Evolutionary conservation across 2,888 invertebrate species (phyloP).

Genomic region (Athrips mouffetella): DNA sequence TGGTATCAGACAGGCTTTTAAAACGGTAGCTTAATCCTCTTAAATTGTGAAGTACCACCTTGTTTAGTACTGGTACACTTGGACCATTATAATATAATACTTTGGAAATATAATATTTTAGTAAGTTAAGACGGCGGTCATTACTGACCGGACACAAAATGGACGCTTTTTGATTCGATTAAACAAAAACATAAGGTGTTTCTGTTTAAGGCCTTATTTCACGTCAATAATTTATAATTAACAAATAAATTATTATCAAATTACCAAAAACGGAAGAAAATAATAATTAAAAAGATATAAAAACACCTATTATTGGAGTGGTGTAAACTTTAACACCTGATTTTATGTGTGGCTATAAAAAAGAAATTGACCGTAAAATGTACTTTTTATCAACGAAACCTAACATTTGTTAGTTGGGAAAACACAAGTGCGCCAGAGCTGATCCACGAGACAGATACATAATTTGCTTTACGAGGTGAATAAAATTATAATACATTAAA

Average conservation of each 20-base stretch:
- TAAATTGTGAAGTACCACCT: no score
- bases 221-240: neutral
- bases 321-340: constrained; percentile 52
- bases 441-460: constrained; percentile 42
- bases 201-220: no score
- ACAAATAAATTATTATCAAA: constrained; percentile 8
- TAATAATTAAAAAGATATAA: constrained; percentile 13
- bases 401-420: constrained; percentile 41
- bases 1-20: no score
- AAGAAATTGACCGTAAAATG: constrained; percentile 49
- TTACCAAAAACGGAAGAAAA: constrained; percentile 14
- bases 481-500: constrained; percentile 38
- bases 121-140: neutral
- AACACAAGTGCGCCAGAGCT: constrained; percentile 32
- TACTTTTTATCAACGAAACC: constrained; percentile 34
- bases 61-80: no score
- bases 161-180: no score
- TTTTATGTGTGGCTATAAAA: constrained; percentile 49
- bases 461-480: constrained; percentile 38
- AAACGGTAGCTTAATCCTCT: no score
- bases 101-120: no score
- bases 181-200: no score
- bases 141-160: no score
- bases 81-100: no score
- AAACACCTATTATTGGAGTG: constrained; percentile 13